Base-by-base conservation (phyloP, 1,140 invertebrate genomes). In the Penaeus japonicus region DNA sequence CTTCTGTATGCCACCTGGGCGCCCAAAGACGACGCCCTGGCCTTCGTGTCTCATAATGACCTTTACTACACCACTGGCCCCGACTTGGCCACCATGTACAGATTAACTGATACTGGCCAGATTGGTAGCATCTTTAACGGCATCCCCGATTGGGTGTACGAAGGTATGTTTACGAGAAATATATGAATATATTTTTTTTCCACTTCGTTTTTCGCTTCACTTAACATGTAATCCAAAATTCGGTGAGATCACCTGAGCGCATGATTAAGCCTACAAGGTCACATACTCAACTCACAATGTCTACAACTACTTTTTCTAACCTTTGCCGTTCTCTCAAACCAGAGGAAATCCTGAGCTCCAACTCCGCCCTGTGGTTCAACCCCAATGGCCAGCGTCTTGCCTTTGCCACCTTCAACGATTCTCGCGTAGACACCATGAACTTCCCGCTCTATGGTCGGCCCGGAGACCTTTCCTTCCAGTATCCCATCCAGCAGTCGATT, bases 301-400 rank as follows among this genome's bases (percentile, higher is more conserved):
- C 80, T 75, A 82, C 82, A 39, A 80, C 83, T 94, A 94, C 18
- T 53, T 30, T 39, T 53, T 47, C 47, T 47, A 47, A 47, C 47
- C 47, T 1, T 7, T 15, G 5, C 47, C 47, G 10, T 47, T 47
- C 10, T 15, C 47, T 15, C 47, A n/a, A n/a, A 15, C 87, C 93
- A 97, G 98, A 98, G 95, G 97, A 99, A 93, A 96, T 99, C 10
- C 95, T 99, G 91, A 95, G 95, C 90, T 95, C 95, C 0, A 96
- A 97, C 86, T 94, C 95, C 91, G 97, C 97, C 0, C 92, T 97
- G 15, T 99, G 97, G 97, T 97, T 98, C 93, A 97, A 97, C 35
- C 95, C 95, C 0, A 94, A 95, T 91, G 97, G 97, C 7, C 94
- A 92, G n/a, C 95, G 91, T 79, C 85, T 99, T 81, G 96, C 96